phyloP scores from a whole-genome alignment of 2,113 vertebrate species.

The Poecilia latipinna region DNA sequence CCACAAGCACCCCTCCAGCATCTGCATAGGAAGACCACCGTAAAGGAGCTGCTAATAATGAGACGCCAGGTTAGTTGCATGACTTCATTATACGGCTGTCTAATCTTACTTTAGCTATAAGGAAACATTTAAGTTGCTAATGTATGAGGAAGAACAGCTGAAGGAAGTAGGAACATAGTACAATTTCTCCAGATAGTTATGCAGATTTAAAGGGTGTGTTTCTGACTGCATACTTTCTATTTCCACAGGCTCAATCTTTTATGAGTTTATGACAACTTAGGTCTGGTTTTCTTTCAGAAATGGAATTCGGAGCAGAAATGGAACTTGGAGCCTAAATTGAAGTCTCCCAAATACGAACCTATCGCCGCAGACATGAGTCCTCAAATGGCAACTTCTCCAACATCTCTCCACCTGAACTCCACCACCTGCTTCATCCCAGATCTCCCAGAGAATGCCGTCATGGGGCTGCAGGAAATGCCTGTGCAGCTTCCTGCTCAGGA shows the following conservation, averaged over 20 bases:
- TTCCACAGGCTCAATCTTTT: neutral
- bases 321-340: neutral
- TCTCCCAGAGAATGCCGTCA: neutral
- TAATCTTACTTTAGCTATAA: neutral
- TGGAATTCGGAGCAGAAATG: conserved; percentile 18
- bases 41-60: conserved; percentile 69
- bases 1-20: neutral
- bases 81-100: neutral
- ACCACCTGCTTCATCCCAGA: conserved; percentile 17
- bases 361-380: neutral
- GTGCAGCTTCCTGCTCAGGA: neutral
- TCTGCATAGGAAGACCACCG: conserved; percentile 49
- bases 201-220: conserved; percentile 11
- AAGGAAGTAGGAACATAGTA: neutral
- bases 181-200: neutral
- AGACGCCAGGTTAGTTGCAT: conserved; percentile 35
- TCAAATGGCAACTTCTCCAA: neutral
- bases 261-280: neutral
- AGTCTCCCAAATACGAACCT: neutral
- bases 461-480: conserved; percentile 24
- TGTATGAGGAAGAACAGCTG: conserved; percentile 24
- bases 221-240: neutral
- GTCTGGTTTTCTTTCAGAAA: conserved; percentile 32
- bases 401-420: neutral
- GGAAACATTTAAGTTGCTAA: neutral